Evolutionary conservation across 2,888 invertebrate species (phyloP), one percentile per base, ranked within the genome.

Genomic region (Macrophya alboannulata): DNA sequence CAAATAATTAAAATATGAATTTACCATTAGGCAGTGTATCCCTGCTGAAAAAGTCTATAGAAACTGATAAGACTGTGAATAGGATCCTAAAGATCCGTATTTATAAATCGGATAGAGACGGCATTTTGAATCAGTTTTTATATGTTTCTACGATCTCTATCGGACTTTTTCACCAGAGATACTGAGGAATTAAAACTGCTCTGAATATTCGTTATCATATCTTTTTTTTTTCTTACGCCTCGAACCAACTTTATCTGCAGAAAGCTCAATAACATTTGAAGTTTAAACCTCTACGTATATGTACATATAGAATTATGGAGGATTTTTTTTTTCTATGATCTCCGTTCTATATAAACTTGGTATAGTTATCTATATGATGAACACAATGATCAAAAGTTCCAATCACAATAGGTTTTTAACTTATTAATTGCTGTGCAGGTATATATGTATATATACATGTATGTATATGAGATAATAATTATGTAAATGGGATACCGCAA

Each of bases 301-400:
- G 37, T 79, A 79, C 40, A 74, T 74, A 74, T 81, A 81, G 81
- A 81, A 81, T 81, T 43, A 81, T 25, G 59, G 81, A 81, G 81
- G 81, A 40, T 59, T 48, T 25, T 71, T 62, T 81, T 74, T n/a
- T 21, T 74, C 40, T 55, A 51, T 68, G n/a, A 51, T 68, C 83
- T 83, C 48, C 71, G 1, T 83, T 83, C 83, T 83, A 45, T 59
- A 83, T 83, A 48, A 83, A 83, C 83, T 83, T 68, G 71, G 83
- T 83, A 83, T 83, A 83, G 83, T 83, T 83, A 83, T 83, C 83
- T 68, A 83, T 89, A 90, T 83, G 88, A 90, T 92, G 92, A 92
- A 92, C 92, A 92, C 92, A 92, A 91, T 92, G 90, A 91, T 90
- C 90, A 88, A 90, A 87, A 90, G 86, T 87, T 88, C 90, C 88